Evolutionary conservation across 37 sponge, comb jelly and placozoan species (phyloP), one percentile per base, ranked within the genome.

Genomic region (Geodia barretti): DNA sequence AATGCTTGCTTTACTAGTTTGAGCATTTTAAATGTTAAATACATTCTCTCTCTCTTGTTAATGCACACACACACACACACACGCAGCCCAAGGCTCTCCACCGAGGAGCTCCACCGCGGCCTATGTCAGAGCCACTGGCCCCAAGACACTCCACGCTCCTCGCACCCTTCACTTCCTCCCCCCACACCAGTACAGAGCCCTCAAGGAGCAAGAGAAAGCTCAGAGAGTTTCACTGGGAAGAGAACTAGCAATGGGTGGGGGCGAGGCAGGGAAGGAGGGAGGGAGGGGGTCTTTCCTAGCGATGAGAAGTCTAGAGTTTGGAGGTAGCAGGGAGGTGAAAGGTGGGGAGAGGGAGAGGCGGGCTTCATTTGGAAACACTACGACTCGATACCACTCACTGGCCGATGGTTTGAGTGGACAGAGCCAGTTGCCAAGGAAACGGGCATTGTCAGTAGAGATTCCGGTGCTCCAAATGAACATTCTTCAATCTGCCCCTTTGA

Each of bases 121-220:
- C 68, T 68, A 41, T 33, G 47, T 68, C 25, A 26, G 95, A 68
- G 95, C 95, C 33, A 87, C 78, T 32, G 95, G 95, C 2, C 91
- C 95, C 0, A 94, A 87, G 82, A 77, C 60, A 1, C 43, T 84
- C 28, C 95, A 90, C 43, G 81, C 84, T 26, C 71, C 69, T 5
- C 74, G 81, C 62, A 75, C 91, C 1, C 81, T 90, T 9, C 41
- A 83, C 33, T 90, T 90, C 36, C 41, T 90, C 7, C 78, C 82
- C 19, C 95, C 95, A 30, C 70, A 82, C 0, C 75, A 94, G 60
- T 94, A 94, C 75, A 73, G 72, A 47, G 74, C 74, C 74, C 25
- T 41, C 20, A 79, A 79, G 65, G 54, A 29, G 29, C 66, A 68
- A 2, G 34, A 40, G 32, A 71, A 41, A 31, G 43, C 60, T 11